Conservation (phyloP, 2,888 invertebrate genomes). For the Kryphioiulus occultus region DNA sequence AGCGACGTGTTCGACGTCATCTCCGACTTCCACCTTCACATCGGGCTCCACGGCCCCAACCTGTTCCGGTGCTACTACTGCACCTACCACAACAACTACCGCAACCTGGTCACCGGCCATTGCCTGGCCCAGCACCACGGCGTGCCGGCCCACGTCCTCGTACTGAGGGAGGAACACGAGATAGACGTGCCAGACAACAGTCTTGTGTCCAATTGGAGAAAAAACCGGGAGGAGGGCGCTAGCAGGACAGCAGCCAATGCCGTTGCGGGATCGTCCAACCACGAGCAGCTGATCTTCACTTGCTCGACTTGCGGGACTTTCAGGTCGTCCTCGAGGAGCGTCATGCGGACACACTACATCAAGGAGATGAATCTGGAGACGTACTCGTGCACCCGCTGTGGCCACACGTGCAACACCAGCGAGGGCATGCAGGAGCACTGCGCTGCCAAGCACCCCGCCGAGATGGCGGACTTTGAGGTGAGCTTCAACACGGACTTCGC, state of each 20-base stretch:
- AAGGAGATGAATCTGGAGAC: background rate
- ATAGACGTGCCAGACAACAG: background rate
- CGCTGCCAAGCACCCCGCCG: background rate
- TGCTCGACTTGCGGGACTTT: slow-evolving; percentile 39
- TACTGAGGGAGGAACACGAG: slow-evolving; percentile 41
- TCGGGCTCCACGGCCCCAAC: slow-evolving; percentile 76
- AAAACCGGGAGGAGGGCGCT: background rate
- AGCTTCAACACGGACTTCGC: background rate
- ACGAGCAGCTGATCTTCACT: background rate
- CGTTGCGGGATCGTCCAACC: background rate
- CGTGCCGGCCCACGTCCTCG: background rate
- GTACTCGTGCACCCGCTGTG: slow-evolving; percentile 49
- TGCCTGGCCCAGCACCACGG: slow-evolving; percentile 30
- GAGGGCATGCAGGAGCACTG: slow-evolving; percentile 41
- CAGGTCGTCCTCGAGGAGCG: background rate
- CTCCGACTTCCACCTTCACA: slow-evolving; percentile 74
- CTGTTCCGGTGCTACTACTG: slow-evolving; percentile 72
- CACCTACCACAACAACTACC: background rate
- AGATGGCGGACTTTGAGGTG: background rate
- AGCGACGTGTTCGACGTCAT: slow-evolving; percentile 65
- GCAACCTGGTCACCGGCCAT: slow-evolving; percentile 36
- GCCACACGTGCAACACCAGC: background rate
- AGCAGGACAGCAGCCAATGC: background rate
- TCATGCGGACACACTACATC: background rate
- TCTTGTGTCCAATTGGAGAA: background rate